Conservation (phyloP, 2,113 vertebrate genomes). For the Uria lomvia region DNA sequence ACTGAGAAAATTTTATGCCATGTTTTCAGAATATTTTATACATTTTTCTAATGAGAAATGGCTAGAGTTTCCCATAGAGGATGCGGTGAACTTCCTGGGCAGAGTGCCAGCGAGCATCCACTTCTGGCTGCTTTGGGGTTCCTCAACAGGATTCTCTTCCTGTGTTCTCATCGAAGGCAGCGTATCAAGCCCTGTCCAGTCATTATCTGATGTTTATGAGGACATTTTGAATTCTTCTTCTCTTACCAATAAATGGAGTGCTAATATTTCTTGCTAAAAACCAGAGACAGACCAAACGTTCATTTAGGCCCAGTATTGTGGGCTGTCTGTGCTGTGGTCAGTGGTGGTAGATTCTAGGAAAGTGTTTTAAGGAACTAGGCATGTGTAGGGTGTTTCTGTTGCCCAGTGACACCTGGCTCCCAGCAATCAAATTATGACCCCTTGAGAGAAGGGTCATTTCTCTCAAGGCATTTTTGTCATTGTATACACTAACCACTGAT, state of each 20-base stretch:
- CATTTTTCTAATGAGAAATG: neutral
- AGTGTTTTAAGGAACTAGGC: neutral
- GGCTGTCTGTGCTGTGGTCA: neutral
- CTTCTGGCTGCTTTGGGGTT: neutral
- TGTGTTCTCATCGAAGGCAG: neutral
- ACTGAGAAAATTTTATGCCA: neutral
- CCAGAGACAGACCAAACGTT: neutral
- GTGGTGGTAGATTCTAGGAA: neutral
- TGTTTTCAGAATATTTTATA: neutral
- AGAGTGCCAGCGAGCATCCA: neutral
- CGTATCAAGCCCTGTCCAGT: neutral
- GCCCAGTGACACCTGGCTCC: neutral
- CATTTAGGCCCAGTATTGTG: rapidly evolving
- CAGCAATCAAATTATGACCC: neutral
- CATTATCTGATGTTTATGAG: neutral
- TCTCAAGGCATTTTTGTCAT: neutral
- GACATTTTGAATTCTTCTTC: neutral
- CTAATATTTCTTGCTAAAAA: neutral
- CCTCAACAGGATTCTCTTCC: neutral
- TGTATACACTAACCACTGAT: neutral
- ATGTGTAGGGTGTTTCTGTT: neutral
- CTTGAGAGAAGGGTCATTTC: neutral
- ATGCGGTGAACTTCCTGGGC: neutral
- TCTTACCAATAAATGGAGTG: rapidly evolving
- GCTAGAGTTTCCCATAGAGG: neutral